Conservation (phyloP, 2,113 vertebrate genomes). For the Pseudorhombus dupliciocellatus region DNA sequence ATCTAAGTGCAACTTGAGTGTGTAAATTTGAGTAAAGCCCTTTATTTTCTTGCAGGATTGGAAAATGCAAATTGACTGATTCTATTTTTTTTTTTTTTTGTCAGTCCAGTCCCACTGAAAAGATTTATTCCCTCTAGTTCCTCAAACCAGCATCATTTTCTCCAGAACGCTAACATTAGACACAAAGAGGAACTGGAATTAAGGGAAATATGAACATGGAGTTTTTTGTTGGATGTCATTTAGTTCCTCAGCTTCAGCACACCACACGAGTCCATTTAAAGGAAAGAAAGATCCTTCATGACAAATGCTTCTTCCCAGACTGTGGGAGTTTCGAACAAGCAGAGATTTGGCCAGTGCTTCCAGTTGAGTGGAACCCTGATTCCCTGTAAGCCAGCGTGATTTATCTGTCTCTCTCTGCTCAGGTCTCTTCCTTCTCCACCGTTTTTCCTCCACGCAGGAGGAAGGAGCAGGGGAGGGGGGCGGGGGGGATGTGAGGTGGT, state of each 20-base stretch:
- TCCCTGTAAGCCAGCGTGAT: constrained; percentile 51
- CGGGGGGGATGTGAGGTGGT: constrained; percentile 66
- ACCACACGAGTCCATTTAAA: not conserved
- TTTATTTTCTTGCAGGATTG: not conserved
- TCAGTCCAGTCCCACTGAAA: not conserved
- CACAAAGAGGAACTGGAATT: not conserved
- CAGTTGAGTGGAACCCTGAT: constrained; percentile 30
- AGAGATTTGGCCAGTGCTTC: constrained; percentile 31
- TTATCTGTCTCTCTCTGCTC: constrained; percentile 39
- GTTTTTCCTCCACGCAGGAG: constrained; percentile 22
- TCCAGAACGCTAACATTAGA: not conserved
- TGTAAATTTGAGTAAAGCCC: not conserved
- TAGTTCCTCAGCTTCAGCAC: too few relatives aligned
- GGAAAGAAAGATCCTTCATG: not conserved
- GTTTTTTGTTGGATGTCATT: too few relatives aligned
- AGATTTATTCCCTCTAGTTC: not conserved
- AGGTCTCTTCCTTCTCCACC: constrained; percentile 26
- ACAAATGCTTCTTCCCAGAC: not conserved
- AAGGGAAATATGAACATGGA: too few relatives aligned
- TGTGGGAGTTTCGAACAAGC: constrained; percentile 30
- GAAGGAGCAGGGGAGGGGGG: not conserved
- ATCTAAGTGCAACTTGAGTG: not conserved
- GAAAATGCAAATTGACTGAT: not conserved
- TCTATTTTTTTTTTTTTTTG: not conserved
- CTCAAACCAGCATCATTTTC: not conserved